Conservation (phyloP, 2,888 invertebrate genomes). For the Tortricodes alternella region DNA sequence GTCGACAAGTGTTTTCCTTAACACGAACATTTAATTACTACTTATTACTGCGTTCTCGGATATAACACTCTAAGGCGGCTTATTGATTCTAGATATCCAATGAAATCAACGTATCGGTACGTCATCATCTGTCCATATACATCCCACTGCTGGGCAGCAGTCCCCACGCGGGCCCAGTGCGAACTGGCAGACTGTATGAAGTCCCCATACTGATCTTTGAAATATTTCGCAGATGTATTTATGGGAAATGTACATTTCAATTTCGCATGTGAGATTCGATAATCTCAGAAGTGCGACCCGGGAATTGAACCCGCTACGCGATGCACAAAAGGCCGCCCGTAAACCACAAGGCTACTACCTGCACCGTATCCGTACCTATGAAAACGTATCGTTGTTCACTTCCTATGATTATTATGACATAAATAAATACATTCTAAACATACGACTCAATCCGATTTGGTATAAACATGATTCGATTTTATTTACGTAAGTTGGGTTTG, state of each 20-base stretch:
- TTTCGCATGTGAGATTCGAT: too few relatives aligned
- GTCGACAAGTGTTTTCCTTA: constrained; percentile 30
- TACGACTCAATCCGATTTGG: constrained; percentile 9
- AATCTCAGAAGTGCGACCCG: too few relatives aligned
- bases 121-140: too few relatives aligned
- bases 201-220: too few relatives aligned
- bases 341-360: not conserved
- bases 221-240: too few relatives aligned
- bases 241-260: too few relatives aligned
- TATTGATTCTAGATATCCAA: not conserved
- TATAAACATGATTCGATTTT: constrained; percentile 20
- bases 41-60: constrained; percentile 5
- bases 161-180: too few relatives aligned
- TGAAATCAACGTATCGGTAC: constrained; percentile 2
- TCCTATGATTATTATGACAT: constrained; percentile 24
- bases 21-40: constrained; percentile 25
- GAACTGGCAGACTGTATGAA: too few relatives aligned
- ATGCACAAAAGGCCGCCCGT: too few relatives aligned
- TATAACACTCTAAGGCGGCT: not conserved
- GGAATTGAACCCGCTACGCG: too few relatives aligned
- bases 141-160: too few relatives aligned
- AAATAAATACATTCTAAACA: constrained; percentile 23
- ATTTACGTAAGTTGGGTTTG: constrained; percentile 13
- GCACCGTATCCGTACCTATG: not conserved
- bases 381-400: constrained; percentile 16